phyloP scores from a whole-genome alignment of 1,140 invertebrate genomes.

The Parapsyche elsis region DNA sequence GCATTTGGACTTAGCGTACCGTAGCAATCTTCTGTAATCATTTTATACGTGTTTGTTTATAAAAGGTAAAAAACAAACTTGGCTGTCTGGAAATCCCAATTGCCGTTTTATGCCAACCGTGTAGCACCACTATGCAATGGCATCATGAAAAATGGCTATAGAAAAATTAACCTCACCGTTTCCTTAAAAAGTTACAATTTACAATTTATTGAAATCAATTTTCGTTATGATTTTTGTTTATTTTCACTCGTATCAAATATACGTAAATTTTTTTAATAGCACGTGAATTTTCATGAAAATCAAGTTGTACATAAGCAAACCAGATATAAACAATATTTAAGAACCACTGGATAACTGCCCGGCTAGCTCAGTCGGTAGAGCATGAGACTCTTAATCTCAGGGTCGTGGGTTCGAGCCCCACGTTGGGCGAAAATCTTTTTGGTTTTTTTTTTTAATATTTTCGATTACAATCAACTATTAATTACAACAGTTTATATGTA shows the following conservation, averaged over 20 bases:
- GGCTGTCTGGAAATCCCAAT: background rate
- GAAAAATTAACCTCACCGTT: background rate
- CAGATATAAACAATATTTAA: too few species aligned
- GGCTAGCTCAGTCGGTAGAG: conserved; percentile 91
- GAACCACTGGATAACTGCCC: conserved; percentile 67
- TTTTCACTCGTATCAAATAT: background rate
- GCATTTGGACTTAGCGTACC: background rate
- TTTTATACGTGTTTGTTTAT: background rate
- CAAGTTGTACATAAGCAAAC: too few species aligned
- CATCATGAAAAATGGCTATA: background rate
- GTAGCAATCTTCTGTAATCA: background rate
- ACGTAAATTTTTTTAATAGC: too few species aligned
- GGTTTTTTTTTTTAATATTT: background rate
- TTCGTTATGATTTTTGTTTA: background rate
- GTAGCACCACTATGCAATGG: background rate
- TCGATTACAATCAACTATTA: background rate
- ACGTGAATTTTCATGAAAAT: too few species aligned
- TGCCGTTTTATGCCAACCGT: background rate
- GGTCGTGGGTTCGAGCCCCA: conserved; percentile 92
- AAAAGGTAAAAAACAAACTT: background rate
- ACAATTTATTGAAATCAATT: too few species aligned
- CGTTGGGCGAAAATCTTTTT: conserved; percentile 74
- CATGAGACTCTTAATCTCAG: conserved; percentile 94
- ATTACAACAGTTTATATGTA: too few species aligned
- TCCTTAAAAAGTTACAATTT: too few species aligned